These are phyloP conservation scores for Antheraea pernyi DNA, from an alignment of 1,140 invertebrate species.

Conservation along the genomic window DNA sequence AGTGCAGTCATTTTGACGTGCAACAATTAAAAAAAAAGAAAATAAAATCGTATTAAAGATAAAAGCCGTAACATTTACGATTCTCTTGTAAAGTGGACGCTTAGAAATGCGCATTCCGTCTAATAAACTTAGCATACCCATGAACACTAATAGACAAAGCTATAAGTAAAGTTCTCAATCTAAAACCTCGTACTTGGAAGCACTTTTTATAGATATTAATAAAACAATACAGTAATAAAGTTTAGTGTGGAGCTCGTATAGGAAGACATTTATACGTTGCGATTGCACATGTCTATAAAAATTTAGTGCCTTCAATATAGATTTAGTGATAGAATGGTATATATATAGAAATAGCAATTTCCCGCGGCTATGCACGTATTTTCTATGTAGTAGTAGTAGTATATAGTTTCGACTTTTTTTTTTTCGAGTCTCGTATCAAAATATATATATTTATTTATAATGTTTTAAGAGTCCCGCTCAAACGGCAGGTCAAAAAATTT, in stretches of 20 bases:
- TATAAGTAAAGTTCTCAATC: constrained; percentile 50
- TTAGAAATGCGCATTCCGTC: neutral
- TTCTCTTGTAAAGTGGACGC: neutral
- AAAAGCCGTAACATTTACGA: neutral
- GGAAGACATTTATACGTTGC: constrained; percentile 30
- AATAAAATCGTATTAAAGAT: neutral
- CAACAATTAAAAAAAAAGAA: too few species aligned
- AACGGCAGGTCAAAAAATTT: too few species aligned
- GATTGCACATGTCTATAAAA: constrained; percentile 11
- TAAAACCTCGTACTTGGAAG: constrained; percentile 50
- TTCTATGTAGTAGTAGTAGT: too few species aligned
- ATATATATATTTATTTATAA: too few species aligned
- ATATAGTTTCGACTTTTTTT: too few species aligned
- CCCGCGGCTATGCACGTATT: too few species aligned
- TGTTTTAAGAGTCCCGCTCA: too few species aligned
- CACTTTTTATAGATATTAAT: constrained; percentile 77
- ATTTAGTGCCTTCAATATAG: neutral
- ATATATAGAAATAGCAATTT: too few species aligned
- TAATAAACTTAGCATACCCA: constrained; percentile 61
- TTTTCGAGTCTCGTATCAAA: too few species aligned
- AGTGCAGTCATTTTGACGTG: too few species aligned
- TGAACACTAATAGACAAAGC: constrained; percentile 54
- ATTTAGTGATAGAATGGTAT: too few species aligned
- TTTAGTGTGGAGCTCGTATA: constrained; percentile 53
- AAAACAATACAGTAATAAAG: constrained; percentile 72